phyloP scores from a whole-genome alignment of 2,113 vertebrate species.

The Pongo abelii region DNA sequence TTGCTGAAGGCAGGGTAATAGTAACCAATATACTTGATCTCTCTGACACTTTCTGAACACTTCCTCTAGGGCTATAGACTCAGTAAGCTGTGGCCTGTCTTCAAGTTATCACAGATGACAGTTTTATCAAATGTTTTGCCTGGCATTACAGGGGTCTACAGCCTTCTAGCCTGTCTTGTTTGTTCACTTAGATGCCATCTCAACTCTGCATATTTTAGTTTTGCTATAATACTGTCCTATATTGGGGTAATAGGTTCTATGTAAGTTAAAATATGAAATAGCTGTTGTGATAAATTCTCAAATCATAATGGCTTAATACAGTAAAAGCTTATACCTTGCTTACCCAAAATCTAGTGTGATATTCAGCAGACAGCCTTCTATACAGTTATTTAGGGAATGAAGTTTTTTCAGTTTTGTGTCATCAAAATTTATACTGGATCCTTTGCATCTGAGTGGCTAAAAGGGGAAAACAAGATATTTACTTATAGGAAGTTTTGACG shows the following conservation, averaged over 20 bases:
- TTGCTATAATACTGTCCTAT: background rate
- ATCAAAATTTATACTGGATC: background rate
- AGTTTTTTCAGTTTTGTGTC: background rate
- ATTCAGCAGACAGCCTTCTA: background rate
- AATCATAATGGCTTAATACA: background rate
- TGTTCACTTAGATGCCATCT: background rate
- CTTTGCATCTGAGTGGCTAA: background rate
- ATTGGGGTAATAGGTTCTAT: background rate
- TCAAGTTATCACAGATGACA: background rate
- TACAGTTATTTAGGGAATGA: background rate
- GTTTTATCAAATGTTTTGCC: background rate
- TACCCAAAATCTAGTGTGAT: background rate
- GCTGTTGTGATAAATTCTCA: background rate
- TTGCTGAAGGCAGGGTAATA: background rate
- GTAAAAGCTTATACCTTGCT: background rate
- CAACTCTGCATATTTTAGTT: background rate
- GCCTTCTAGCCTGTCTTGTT: background rate
- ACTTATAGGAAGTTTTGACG: background rate
- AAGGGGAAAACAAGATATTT: background rate
- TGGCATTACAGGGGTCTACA: background rate
- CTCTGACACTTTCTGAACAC: background rate
- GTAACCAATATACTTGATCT: background rate
- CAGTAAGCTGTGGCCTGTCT: background rate
- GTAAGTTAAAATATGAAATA: background rate
- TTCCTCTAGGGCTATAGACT: background rate